Conservation (phyloP, 1,140 invertebrate species). For the Scaptodrosophila lebanonensis region DNA sequence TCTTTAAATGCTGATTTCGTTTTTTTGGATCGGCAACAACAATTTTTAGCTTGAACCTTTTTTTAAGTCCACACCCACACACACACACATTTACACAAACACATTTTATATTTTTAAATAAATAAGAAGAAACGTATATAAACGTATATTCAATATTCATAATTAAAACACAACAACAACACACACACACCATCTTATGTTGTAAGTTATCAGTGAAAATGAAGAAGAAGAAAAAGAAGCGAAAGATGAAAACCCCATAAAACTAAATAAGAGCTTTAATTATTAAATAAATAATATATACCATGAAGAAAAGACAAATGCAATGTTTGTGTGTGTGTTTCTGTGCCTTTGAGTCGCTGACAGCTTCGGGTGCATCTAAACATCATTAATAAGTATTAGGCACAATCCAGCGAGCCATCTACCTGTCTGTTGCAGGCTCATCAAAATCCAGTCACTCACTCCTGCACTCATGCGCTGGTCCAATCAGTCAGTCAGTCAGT, state of each 20-base stretch:
- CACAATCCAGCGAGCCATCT: constrained; percentile 28
- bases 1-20: constrained; percentile 59
- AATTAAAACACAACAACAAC: background rate
- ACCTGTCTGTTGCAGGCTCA: too few relatives aligned
- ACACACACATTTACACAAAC: too few relatives aligned
- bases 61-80: constrained; percentile 5
- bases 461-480: background rate
- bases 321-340: constrained; percentile 6
- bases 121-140: constrained; percentile 41
- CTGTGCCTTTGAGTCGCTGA: too few relatives aligned
- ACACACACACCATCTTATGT: constrained; percentile 60
- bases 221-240: constrained; percentile 22
- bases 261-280: constrained; percentile 75
- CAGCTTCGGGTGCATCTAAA: constrained; percentile 47
- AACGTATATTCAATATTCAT: constrained; percentile 31
- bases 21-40: constrained; percentile 62
- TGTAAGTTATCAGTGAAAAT: constrained; percentile 36
- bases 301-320: constrained; percentile 49
- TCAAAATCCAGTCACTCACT: too few relatives aligned
- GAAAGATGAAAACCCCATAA: constrained; percentile 28
- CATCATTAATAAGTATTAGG: constrained; percentile 58
- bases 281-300: constrained; percentile 74
- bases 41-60: constrained; percentile 45
- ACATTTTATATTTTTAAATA: constrained; percentile 67
- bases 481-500: too few relatives aligned